Base-by-base conservation (phyloP, 2,888 invertebrate genomes). In the Melipona bicolor region DNA sequence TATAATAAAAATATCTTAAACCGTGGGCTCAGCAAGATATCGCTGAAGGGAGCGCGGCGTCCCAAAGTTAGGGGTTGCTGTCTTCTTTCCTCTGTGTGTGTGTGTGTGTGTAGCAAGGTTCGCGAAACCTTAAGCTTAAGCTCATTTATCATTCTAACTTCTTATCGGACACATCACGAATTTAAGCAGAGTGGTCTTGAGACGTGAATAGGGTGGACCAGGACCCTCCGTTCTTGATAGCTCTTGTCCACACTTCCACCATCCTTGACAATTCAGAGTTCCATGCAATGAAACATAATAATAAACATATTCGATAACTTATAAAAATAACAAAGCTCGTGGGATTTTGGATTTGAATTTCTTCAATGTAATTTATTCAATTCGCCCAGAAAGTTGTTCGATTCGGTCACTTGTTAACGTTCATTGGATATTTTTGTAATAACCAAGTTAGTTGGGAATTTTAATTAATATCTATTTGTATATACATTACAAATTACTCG, bases 121-220 rank as follows among this genome's bases (percentile, higher is more conserved):
- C 32, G 62, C 21, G 64, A 72, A 64, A 73, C 32, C 19, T 27
- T 32, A 21, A 43, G 62, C 32, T 62, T 21, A 32, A 64, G 64
- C 32, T 64, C 64, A 64, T 64, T 64, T 64, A 64, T 64, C 64
- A 64, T 64, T 64, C 64, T 64, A 36, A 32, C 64, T 64, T 64
- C 64, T 64, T 64, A 64, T 64, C 64, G 21, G 64, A 32, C 32
- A 21, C 21, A 64, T 64, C 64, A 19, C 64, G 64, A 64, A 64
- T 64, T 36, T 64, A 64, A 64, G 11, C 64, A 19, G 32, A 64
- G 64, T 36, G 64, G 64, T 64, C 64, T 36, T 36, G 64, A 64
- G 64, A 64, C 64, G 64, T 21, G 64, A 64, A 64, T 64, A 36
- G 64, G 64, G 64, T 64, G 64, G 32, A 64, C 64, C 32, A 32